Base-by-base conservation (phyloP, 2,797 vertebrate species). In the Catostomus latipinnis region DNA sequence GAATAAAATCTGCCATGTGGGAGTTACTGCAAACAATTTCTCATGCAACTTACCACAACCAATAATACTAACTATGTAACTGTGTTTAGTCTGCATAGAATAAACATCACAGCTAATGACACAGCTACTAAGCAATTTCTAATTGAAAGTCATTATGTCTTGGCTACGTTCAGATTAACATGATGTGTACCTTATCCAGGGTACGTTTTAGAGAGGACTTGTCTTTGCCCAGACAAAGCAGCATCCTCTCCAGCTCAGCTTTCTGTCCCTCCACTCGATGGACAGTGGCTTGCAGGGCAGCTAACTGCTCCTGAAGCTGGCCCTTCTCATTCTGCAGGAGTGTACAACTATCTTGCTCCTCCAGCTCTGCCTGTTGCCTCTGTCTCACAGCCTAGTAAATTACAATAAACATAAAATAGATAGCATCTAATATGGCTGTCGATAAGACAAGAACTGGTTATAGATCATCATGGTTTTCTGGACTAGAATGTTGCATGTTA, bases 181-280 rank as follows among this genome's bases (percentile, higher is more conserved):
- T 66, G 57, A 46, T 6, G 12, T 58, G 12, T 81, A 95, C 95
- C 93, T 94, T 94, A 83, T 94, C 92, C 81, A 95, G 88, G 0
- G 90, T 88, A 72, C 89, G 93, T 56, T 91, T 94, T 12, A 94
- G 88, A 1, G 89, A 83, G 50, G 88, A 85, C 84, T 88, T 95
- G 76, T 94, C 93, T 87, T 93, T 95, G 57, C 89, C 80, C 0
- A 94, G 86, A 5, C 87, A 89, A 1, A 83, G 57, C 22, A 92
- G 71, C 8, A 71, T 74, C 65, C 86, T 90, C 78, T 93, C 92
- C 83, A 92, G 76, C 76, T 94, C 92, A 8, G 86, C 87, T 83
- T 86, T 92, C 82, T 95, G 91, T 1, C 78, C 87, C 83, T 93
- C 90, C 1, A 92, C 84, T 56, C 84, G 91, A 0, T 90, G 85